Evolutionary conservation across 1,140 invertebrate genomes (phyloP), one percentile per base, ranked within the genome.

Genomic region (Pinna nobilis): DNA sequence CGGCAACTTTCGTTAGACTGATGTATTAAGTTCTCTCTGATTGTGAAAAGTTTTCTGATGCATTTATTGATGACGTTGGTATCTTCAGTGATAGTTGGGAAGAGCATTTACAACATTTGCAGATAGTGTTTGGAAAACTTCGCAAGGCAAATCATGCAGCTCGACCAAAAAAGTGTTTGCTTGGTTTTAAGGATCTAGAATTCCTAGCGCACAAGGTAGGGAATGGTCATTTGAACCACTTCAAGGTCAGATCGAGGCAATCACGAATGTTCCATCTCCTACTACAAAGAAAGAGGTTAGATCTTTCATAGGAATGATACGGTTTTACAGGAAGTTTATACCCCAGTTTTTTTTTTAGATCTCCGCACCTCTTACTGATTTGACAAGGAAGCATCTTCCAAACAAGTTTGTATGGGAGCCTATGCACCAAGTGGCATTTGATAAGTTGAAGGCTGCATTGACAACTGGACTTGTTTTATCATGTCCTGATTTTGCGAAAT

Each of bases 261-360:
- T 91, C 25, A 50, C 50, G 39, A 63, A 86, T 37, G 77, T 84
- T 30, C 71, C 53, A 32, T 32, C 33, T 30, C 89, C 87, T 11
- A 67, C 70, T 44, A 84, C 83, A 25, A 84, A 86, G 65, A 86
- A 83, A 68, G 80, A 89, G 13, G 61, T 91, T 2, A 25, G 67
- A 15, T 61, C 50, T 13, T 82, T 82, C 32, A 32, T 78, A 37
- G 78, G 78, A 1, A 39, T 80, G 28, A 68, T 67, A 13, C 49
- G 59, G 4, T 82, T 63, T 57, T 79, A 73, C 32, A 35, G 70
- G 6, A 60, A 50, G 23, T 66, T 61, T 28, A 41, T 67, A 5
- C 64, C 64, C 1, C 20, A 39, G 39, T 59, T 67, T 25, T 47
- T 32, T 0, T 23, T 37, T 13, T 33, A n/a, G 11, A 35, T 30